Evolutionary conservation across 2,113 vertebrate species (phyloP).

Genomic region (Elgaria multicarinata): DNA sequence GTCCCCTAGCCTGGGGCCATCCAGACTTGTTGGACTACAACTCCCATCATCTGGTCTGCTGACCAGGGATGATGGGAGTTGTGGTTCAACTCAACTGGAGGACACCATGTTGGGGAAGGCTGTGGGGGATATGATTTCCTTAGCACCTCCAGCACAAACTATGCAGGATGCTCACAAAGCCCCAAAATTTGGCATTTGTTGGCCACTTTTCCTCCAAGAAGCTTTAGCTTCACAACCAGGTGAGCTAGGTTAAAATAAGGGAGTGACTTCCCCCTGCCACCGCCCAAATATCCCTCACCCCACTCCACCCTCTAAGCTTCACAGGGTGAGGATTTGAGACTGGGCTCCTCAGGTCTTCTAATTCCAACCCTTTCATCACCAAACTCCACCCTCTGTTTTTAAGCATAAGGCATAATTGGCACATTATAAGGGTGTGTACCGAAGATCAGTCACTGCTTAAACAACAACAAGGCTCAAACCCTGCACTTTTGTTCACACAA

Average conservation of each 20-base stretch:
- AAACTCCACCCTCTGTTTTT: not conserved
- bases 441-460: not conserved
- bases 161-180: not conserved
- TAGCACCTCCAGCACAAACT: not conserved
- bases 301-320: not conserved
- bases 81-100: not conserved
- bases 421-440: not conserved
- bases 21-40: no score
- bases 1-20: no score
- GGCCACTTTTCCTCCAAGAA: not conserved
- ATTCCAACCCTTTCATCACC: not conserved
- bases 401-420: not conserved
- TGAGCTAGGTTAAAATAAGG: not conserved
- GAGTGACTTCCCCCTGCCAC: not conserved
- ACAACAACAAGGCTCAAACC: no score
- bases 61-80: not conserved
- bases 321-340: not conserved
- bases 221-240: not conserved
- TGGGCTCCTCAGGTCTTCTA: not conserved
- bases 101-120: no score
- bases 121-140: not conserved
- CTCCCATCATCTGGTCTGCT: not conserved
- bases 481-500: not conserved
- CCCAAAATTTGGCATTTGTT: not conserved
- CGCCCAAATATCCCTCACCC: no score